Percentiles rank a stretch among this genome's conserved stretches.
phyloP scores from a whole-genome alignment of 2,888 invertebrate species.

The Hirtodrosophila histrioides region DNA sequence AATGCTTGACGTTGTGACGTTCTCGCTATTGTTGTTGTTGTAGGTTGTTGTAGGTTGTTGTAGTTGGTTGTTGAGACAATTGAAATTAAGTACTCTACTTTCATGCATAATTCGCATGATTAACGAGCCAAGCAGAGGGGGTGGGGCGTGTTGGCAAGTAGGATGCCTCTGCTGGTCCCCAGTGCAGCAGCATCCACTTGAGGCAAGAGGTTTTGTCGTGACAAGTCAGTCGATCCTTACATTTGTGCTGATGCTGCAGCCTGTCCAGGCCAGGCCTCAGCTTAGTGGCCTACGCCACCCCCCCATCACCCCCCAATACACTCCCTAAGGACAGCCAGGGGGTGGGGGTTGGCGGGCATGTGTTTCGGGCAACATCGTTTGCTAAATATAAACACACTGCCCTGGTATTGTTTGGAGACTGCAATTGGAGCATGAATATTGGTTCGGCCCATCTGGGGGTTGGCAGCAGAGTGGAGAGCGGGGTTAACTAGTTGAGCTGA shows the following conservation, averaged over 20 bases:
- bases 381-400: conserved; percentile 72
- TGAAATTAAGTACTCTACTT: conserved; percentile 80
- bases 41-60: conserved; percentile 36
- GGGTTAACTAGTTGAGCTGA: conserved; percentile 30
- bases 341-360: background rate
- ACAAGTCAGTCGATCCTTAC: conserved; percentile 61
- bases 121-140: conserved; percentile 58
- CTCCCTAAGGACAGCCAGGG: background rate
- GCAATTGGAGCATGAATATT: conserved; percentile 79
- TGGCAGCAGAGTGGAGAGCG: conserved; percentile 12
- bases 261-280: conserved; percentile 20
- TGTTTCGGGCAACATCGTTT: conserved; percentile 53
- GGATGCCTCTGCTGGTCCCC: background rate
- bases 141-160: conserved; percentile 6
- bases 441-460: conserved; percentile 46
- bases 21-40: conserved; percentile 16
- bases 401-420: conserved; percentile 68
- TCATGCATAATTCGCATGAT: conserved; percentile 80
- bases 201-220: conserved; percentile 64
- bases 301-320: too few relatives aligned
- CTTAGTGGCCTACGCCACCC: background rate
- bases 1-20: conserved; percentile 47
- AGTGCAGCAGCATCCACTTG: conserved; percentile 57
- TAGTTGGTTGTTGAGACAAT: conserved; percentile 72
- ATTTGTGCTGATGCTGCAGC: conserved; percentile 68